These are phyloP conservation scores for Amblyjoppa fuscipennis DNA, from an alignment of 2,888 invertebrate species.

Conservation along the genomic window DNA sequence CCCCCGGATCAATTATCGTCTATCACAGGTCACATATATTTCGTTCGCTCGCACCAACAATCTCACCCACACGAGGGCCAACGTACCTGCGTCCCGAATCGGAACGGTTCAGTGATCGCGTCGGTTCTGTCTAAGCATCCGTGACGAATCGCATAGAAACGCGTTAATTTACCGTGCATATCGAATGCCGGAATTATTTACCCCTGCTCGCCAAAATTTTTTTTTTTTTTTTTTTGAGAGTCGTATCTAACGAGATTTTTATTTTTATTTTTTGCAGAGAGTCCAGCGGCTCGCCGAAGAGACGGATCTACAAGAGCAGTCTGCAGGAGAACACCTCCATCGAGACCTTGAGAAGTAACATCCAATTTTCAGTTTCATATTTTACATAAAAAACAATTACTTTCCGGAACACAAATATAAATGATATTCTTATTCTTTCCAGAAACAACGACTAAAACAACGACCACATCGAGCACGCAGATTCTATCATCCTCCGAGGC, in stretches of 20 bases:
- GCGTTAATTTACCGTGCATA: constrained; percentile 72
- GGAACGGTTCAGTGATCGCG: constrained; percentile 71
- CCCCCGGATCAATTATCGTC: constrained; percentile 76
- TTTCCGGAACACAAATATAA: background rate
- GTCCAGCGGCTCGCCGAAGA: constrained; percentile 88
- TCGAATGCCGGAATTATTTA: constrained; percentile 20
- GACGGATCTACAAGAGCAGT: constrained; percentile 85
- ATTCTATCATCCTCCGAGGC: constrained; percentile 75
- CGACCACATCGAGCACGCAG: constrained; percentile 77
- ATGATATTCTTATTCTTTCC: constrained; percentile 27
- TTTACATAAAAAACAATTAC: background rate
- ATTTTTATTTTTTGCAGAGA: constrained; percentile 86
- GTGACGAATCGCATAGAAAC: constrained; percentile 74
- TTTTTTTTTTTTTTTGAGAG: background rate
- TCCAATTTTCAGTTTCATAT: constrained; percentile 45
- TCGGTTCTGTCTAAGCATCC: constrained; percentile 69
- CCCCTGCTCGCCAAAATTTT: too few relatives aligned
- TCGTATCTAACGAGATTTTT: background rate
- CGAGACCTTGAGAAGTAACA: constrained; percentile 86
- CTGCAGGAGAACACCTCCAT: constrained; percentile 85
- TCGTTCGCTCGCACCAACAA: constrained; percentile 61
- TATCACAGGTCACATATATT: constrained; percentile 41
- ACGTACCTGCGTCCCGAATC: constrained; percentile 67
- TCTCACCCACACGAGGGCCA: constrained; percentile 11
- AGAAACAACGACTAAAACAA: constrained; percentile 82